These are phyloP conservation scores for Microctenopoma stevenorrisi DNA, from an alignment of 2,797 vertebrate genomes.

Conservation along the genomic window DNA sequence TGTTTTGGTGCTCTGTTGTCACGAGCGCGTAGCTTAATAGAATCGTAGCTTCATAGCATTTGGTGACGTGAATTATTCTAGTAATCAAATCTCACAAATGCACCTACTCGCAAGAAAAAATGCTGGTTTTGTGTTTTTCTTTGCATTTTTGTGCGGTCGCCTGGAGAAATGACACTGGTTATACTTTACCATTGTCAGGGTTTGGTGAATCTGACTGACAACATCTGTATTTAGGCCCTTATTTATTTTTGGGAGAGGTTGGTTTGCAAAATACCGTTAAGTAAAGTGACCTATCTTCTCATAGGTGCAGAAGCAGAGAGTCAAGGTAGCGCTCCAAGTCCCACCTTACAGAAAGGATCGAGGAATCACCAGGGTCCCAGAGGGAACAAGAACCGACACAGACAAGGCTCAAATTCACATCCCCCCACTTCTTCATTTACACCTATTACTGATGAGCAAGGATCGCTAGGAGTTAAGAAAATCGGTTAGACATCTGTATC, in stretches of 20 bases:
- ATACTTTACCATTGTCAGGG: no score
- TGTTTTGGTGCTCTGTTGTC: no score
- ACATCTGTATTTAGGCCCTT: not conserved
- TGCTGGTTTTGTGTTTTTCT: no score
- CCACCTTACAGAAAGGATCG: constrained; percentile 62
- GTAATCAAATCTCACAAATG: no score
- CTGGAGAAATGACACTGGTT: no score
- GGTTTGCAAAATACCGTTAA: not conserved
- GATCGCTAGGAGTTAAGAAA: constrained; percentile 74
- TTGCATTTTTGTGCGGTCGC: no score
- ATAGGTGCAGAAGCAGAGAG: constrained; percentile 78
- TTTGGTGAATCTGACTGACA: no score
- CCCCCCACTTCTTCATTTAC: constrained; percentile 41
- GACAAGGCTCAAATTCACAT: constrained; percentile 66
- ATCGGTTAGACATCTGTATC: constrained; percentile 69
- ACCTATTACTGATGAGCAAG: constrained; percentile 60
- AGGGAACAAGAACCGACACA: constrained; percentile 75
- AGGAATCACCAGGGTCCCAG: constrained; percentile 72
- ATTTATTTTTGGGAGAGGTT: not conserved
- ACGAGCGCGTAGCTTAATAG: no score
- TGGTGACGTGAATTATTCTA: no score
- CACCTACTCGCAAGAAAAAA: no score
- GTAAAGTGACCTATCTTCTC: constrained; percentile 18
- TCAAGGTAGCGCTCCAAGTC: constrained; percentile 66
- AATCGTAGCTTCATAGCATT: no score